Conservation (phyloP, 2,113 vertebrate species). For the Apus apus region DNA sequence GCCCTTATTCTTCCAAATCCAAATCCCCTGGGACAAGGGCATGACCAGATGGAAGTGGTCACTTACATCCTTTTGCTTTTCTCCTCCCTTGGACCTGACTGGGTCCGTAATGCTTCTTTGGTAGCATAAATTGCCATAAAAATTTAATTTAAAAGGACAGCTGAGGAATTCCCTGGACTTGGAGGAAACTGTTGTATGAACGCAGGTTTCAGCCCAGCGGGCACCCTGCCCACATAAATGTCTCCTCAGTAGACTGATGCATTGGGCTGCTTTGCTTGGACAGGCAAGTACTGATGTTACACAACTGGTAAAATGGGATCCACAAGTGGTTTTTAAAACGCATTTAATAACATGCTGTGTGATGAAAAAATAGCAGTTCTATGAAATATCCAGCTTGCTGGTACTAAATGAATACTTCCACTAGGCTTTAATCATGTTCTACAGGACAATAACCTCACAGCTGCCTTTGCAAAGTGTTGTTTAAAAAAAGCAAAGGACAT, state of each 20-base stretch:
- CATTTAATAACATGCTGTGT: neutral
- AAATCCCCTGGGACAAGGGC: neutral
- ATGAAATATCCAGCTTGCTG: neutral
- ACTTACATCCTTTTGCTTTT: neutral
- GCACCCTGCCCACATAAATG: neutral
- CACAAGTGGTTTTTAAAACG: neutral
- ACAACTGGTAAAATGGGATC: neutral
- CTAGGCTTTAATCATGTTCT: neutral
- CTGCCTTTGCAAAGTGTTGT: neutral
- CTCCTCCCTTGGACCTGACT: neutral
- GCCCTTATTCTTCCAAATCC: neutral
- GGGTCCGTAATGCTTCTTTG: neutral
- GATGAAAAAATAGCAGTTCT: neutral
- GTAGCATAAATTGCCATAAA: neutral
- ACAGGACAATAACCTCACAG: neutral
- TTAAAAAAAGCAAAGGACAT: neutral
- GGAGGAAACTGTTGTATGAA: neutral
- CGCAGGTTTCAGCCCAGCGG: constrained; percentile 24
- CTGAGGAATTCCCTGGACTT: neutral
- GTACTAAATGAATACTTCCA: neutral
- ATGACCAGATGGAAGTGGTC: neutral
- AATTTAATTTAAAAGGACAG: neutral
- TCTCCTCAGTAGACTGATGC: neutral
- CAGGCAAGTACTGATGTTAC: neutral
- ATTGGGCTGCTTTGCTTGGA: constrained; percentile 38